These are phyloP conservation scores for Urocolius indicus DNA, from an alignment of 2,113 vertebrate species.

Conservation along the genomic window DNA sequence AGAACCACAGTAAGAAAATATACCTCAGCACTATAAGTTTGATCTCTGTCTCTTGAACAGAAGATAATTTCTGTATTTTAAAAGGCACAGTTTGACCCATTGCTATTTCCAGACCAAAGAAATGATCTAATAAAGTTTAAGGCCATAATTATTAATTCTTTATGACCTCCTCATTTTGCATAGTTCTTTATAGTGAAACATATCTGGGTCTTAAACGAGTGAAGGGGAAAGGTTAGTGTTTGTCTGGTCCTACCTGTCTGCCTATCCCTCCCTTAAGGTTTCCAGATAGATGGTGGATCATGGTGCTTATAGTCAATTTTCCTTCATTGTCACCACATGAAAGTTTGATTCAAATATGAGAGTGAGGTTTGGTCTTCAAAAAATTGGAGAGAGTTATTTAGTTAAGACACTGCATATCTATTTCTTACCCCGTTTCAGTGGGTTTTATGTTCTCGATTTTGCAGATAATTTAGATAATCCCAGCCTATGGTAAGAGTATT, in stretches of 20 bases:
- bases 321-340: not conserved
- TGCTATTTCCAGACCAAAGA: slow-evolving; percentile 31
- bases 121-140: slow-evolving; percentile 45
- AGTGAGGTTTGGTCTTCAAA: not conserved
- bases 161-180: slow-evolving; percentile 2
- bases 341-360: not conserved
- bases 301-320: not conserved
- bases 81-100: not conserved
- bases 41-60: not conserved
- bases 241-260: not conserved
- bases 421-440: not conserved
- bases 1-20: not conserved
- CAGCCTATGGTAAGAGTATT: not conserved
- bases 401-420: not conserved
- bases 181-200: not conserved
- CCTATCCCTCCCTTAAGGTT: not conserved
- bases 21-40: not conserved
- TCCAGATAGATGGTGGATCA: not conserved
- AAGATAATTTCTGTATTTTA: not conserved
- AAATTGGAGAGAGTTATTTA: not conserved
- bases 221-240: not conserved
- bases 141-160: slow-evolving; percentile 7
- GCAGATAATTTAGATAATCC: not conserved
- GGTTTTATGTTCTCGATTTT: not conserved
- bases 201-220: not conserved